Evolutionary conservation across 2,888 invertebrate species (phyloP).

Genomic region (Artemia sp.): DNA sequence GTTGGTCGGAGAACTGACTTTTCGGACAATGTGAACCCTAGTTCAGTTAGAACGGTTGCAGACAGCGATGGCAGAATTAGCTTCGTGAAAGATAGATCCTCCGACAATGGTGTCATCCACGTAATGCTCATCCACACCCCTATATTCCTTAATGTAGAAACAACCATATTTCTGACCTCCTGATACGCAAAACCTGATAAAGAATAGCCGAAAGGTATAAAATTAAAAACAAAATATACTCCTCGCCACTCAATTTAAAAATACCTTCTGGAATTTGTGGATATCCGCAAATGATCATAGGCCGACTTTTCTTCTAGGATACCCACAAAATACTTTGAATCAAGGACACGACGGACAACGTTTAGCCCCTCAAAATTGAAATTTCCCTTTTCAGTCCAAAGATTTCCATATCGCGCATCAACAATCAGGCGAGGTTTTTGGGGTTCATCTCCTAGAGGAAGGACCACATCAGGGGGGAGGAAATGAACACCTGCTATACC

Average conservation of each 20-base stretch:
- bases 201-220: conserved; percentile 2
- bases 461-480: background rate
- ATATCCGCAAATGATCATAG: background rate
- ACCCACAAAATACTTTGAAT: background rate
- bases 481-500: background rate
- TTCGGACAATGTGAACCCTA: background rate
- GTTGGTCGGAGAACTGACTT: background rate
- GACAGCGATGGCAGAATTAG: background rate
- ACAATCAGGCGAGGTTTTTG: background rate
- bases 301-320: background rate
- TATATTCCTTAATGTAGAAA: background rate
- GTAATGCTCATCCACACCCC: background rate
- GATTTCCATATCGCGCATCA: background rate
- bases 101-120: background rate
- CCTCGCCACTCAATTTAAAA: background rate
- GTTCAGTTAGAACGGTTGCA: background rate
- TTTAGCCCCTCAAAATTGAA: background rate
- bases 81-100: background rate
- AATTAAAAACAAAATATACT: background rate
- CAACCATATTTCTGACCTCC: background rate
- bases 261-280: background rate
- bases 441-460: background rate
- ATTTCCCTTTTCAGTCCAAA: background rate
- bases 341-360: background rate
- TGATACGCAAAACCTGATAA: background rate